Conservation (phyloP, 2,797 vertebrate genomes). For the Acrocephalus scirpaceus region DNA sequence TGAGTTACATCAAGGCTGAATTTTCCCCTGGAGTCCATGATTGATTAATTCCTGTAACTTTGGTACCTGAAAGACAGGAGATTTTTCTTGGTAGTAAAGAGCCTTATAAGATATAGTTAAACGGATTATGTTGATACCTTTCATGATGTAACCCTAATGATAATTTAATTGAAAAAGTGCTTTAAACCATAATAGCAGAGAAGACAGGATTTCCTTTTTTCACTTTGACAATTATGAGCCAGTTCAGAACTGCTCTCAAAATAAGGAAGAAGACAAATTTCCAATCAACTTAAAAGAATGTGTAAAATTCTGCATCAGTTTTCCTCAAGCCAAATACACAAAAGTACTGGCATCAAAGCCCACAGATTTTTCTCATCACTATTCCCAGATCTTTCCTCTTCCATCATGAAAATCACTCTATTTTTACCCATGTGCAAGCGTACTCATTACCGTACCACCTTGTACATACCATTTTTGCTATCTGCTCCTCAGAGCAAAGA, state of each 20-base stretch:
- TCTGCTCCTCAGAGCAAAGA: background rate
- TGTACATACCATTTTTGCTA: background rate
- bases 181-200: slow-evolving; percentile 60
- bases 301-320: slow-evolving; percentile 26
- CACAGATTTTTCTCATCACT: background rate
- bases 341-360: background rate
- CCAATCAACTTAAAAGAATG: slow-evolving; percentile 51
- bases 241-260: slow-evolving; percentile 47
- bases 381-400: background rate
- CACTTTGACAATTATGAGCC: slow-evolving; percentile 56
- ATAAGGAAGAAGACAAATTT: slow-evolving; percentile 29
- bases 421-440: background rate
- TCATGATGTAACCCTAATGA: slow-evolving; percentile 69
- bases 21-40: slow-evolving; percentile 56
- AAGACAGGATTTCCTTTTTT: slow-evolving; percentile 49
- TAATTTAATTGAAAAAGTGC: slow-evolving; percentile 71
- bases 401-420: background rate
- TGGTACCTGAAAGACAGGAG: slow-evolving; percentile 61
- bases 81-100: slow-evolving; percentile 64
- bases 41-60: slow-evolving; percentile 63
- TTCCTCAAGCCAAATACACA: slow-evolving; percentile 36
- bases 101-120: slow-evolving; percentile 60
- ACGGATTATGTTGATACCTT: slow-evolving; percentile 68
- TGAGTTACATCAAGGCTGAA: slow-evolving; percentile 51
- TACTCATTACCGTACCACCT: background rate